Percentiles rank a stretch among this genome's conserved stretches.
Evolutionary conservation across 2,113 vertebrate species (phyloP).

Genomic region (Gallinago paraguaiae): DNA sequence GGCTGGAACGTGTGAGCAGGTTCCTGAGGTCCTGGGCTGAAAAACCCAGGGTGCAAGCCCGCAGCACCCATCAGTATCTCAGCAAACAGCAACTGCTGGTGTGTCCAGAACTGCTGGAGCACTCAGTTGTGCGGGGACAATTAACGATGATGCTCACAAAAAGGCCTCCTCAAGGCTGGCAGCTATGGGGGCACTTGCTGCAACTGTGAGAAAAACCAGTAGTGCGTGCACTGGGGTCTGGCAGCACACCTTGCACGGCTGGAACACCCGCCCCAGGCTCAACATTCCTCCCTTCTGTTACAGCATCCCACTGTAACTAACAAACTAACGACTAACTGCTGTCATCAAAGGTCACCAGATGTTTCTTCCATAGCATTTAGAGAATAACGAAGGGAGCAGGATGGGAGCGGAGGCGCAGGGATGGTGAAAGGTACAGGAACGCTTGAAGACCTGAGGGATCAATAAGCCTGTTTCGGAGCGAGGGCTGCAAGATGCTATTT

Average conservation of each 20-base stretch:
- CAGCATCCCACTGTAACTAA: background rate
- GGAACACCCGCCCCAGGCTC: background rate
- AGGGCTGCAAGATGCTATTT: background rate
- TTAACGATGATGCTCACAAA: background rate
- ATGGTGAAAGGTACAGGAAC: background rate
- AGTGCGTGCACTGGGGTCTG: accelerated
- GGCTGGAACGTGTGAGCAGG: background rate
- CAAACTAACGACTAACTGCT: background rate
- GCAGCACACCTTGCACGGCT: background rate
- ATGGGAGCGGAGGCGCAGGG: background rate
- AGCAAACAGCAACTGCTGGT: background rate
- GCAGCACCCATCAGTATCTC: background rate
- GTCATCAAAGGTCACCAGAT: slow-evolving; percentile 13
- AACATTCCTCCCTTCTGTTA: background rate
- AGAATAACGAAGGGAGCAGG: background rate
- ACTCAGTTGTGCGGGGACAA: background rate
- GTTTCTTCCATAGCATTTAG: background rate
- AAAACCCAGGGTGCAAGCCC: background rate
- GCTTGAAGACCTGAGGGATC: background rate
- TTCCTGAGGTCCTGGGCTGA: background rate
- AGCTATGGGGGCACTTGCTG: background rate
- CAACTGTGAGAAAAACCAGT: background rate
- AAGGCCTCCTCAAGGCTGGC: background rate
- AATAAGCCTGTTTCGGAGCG: background rate
- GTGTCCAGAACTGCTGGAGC: background rate